Conservation (phyloP, 1,140 invertebrate genomes). For the Berghia stephanieae region DNA sequence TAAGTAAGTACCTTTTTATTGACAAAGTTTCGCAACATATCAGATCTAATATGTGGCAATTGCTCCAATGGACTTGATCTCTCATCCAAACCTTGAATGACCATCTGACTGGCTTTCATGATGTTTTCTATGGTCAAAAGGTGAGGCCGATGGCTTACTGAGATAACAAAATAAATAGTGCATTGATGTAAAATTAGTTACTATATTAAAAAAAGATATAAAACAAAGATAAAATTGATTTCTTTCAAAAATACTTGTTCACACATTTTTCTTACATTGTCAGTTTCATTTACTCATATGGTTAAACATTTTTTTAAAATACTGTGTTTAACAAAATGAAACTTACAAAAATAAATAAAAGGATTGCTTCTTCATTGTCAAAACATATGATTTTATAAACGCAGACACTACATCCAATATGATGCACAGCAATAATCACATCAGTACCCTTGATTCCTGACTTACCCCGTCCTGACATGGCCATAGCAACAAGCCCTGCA, state of each 20-base stretch:
- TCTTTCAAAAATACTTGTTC: too few relatives aligned
- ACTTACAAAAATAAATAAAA: neutral
- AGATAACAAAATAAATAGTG: constrained; percentile 23
- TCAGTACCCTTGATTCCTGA: constrained; percentile 35
- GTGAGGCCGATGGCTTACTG: constrained; percentile 77
- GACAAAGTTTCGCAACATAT: constrained; percentile 90
- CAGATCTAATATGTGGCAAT: constrained; percentile 93
- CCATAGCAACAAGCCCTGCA: constrained; percentile 90
- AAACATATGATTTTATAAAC: neutral
- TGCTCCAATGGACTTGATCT: constrained; percentile 92
- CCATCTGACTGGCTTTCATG: constrained; percentile 96
- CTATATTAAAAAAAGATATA: too few relatives aligned
- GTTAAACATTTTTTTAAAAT: too few relatives aligned
- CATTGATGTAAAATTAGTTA: too few relatives aligned
- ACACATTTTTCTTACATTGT: too few relatives aligned
- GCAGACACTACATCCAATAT: neutral
- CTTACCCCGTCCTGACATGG: constrained; percentile 86
- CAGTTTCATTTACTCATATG: too few relatives aligned
- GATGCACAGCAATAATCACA: neutral
- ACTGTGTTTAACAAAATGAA: neutral
- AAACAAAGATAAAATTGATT: too few relatives aligned
- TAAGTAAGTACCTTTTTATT: constrained; percentile 76
- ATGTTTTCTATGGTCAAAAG: constrained; percentile 97
- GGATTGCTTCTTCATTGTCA: neutral
- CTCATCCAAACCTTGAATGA: constrained; percentile 96